These are phyloP conservation scores for Hemaris fuciformis DNA, from an alignment of 2,888 invertebrate species.

Conservation along the genomic window DNA sequence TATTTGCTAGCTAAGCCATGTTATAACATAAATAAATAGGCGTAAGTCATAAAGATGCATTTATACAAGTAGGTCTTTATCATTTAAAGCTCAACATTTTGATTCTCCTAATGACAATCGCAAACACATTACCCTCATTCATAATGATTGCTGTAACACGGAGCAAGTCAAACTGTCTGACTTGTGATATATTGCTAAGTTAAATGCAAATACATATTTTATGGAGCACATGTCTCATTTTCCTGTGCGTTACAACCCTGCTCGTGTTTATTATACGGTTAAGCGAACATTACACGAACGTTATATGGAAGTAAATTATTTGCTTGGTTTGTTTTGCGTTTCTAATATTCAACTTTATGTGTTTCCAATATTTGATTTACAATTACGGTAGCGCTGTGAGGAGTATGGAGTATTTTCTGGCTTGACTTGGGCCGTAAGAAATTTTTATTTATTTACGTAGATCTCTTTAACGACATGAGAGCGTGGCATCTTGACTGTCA, in stretches of 20 bases:
- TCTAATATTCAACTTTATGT: too few relatives aligned
- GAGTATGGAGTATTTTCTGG: too few relatives aligned
- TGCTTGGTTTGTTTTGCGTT: neutral
- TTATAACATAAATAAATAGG: too few relatives aligned
- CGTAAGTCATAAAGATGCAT: too few relatives aligned
- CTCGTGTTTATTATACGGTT: neutral
- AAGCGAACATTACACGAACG: too few relatives aligned
- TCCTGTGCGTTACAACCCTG: neutral
- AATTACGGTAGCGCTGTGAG: too few relatives aligned
- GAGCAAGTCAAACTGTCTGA: slow-evolving; percentile 15
- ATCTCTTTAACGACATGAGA: too few relatives aligned
- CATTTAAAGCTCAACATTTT: neutral
- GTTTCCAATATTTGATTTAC: neutral
- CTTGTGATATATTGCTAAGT: slow-evolving; percentile 12
- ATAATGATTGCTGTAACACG: neutral
- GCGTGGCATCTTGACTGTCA: too few relatives aligned
- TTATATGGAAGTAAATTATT: too few relatives aligned
- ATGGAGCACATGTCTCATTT: slow-evolving; percentile 1
- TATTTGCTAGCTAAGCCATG: too few relatives aligned
- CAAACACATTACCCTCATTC: neutral
- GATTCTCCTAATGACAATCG: neutral
- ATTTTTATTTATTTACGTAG: too few relatives aligned
- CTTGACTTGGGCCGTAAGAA: too few relatives aligned
- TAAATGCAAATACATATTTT: slow-evolving; percentile 16
- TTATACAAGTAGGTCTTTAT: neutral